Conservation (phyloP, 2,113 vertebrate genomes). For the Mesocricetus auratus region DNA sequence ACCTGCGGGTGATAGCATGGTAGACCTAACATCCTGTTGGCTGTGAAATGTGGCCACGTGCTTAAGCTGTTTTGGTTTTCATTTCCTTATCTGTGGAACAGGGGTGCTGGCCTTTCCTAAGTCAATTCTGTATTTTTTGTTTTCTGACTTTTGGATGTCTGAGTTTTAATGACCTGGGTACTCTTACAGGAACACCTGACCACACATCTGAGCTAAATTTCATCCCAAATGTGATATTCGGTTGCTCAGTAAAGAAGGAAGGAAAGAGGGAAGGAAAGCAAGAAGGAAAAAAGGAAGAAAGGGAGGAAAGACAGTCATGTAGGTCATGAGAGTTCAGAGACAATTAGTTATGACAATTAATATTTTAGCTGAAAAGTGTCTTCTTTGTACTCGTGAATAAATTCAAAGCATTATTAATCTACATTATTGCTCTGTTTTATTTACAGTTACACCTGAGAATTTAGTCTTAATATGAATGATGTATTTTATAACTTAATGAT, state of each 20-base stretch:
- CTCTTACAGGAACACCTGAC: background rate
- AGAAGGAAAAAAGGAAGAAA: background rate
- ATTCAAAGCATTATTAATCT: conserved; percentile 84
- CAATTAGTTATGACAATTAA: conserved; percentile 79
- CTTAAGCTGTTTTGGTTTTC: background rate
- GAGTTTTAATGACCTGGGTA: conserved; percentile 23
- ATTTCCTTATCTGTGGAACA: conserved; percentile 8
- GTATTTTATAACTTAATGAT: conserved; percentile 87
- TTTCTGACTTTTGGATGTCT: conserved; percentile 10
- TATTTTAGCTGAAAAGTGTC: conserved; percentile 78
- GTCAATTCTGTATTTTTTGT: background rate
- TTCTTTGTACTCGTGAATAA: conserved; percentile 76
- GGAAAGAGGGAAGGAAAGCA: background rate
- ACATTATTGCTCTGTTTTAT: conserved; percentile 79
- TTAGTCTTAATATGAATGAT: conserved; percentile 84
- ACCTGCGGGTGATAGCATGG: background rate
- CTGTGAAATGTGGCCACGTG: background rate
- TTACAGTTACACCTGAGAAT: conserved; percentile 83
- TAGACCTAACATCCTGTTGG: background rate
- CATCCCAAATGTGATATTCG: conserved; percentile 54
- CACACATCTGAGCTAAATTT: conserved; percentile 11
- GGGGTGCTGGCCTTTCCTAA: background rate
- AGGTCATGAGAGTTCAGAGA: conserved; percentile 72
- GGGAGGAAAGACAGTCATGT: background rate
- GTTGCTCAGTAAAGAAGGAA: background rate